Base-by-base conservation (phyloP, 2,113 vertebrate genomes). In the Mormyrus iriodes region DNA sequence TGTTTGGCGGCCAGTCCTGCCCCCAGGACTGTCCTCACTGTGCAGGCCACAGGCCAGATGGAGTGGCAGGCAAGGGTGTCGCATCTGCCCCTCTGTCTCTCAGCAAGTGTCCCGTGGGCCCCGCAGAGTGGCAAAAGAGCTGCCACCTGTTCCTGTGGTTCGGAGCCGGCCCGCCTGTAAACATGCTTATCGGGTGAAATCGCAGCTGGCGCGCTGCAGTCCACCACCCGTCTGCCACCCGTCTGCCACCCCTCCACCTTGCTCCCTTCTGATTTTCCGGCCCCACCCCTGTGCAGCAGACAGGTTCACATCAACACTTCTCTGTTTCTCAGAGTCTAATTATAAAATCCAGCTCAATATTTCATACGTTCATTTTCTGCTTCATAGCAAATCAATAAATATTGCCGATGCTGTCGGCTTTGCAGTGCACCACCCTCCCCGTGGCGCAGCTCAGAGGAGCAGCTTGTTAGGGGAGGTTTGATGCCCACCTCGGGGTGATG, bases 111-210 rank as follows among this genome's bases (percentile, higher is more conserved):
- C 53, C 86, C 53, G 3, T 1, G 21, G 3, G 7, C 61, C 86
- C 39, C 15, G 10, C 27, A 5, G 44, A 84, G 44, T n/a, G 35
- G 61, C n/a, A 3, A 35, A 44, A 31, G 15, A 53, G 35, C 88
- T 53, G 49, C 69, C 88, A 88, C 76, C 69, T 88, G 88, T n/a
- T 88, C 48, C 69, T 8, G 88, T 4, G n/a, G 88, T 82, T 55
- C 19, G 2, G 19, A 19, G 31, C 31, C 5, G 69, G 51, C 49
- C 49, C n/a, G 9, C 52, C 17, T 17, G 48, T 44, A 88, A 73
- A 76, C 15, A 49, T n/a, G 8, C 24, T 10, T 44, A 53, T 49
- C 13, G 88, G 35, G 88, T 44, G 88, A 58, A 84, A 27, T n/a
- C 0, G 39, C 86, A 61, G 86, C 39, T 10, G 24, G 55, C 39